Percentiles rank a stretch among this genome's conserved stretches.
Evolutionary conservation across 2,113 vertebrate species (phyloP).

Genomic region (Puntigrus tetrazona): DNA sequence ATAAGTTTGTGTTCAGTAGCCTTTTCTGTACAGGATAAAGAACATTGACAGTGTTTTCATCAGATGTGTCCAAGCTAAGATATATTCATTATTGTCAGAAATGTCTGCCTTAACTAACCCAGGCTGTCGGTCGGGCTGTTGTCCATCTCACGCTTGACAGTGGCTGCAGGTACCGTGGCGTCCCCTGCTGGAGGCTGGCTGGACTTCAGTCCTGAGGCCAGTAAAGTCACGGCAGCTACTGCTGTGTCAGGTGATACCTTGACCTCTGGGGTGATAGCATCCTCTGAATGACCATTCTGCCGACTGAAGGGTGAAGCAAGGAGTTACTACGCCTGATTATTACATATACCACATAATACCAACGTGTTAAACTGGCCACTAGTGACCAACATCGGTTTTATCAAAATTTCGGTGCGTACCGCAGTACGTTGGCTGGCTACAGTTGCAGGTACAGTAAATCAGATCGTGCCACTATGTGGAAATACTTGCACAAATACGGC

Average conservation of each 20-base stretch:
- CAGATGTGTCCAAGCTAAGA: not conserved
- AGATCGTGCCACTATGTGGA: not conserved
- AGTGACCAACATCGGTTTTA: not conserved
- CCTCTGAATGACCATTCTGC: conserved; percentile 57
- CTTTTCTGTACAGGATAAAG: conserved; percentile 58
- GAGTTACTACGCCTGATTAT: not conserved
- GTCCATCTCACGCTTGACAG: conserved; percentile 62
- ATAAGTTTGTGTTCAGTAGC: conserved; percentile 53
- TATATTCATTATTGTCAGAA: not conserved
- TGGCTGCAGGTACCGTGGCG: conserved; percentile 5
- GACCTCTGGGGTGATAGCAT: conserved; percentile 52
- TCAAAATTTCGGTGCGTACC: not conserved
- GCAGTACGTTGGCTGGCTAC: not conserved
- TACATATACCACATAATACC: not conserved
- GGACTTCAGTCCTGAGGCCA: conserved; percentile 41
- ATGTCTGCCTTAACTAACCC: conserved; percentile 6
- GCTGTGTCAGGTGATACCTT: conserved; percentile 65
- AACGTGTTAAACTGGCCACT: not conserved
- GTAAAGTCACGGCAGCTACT: conserved; percentile 44
- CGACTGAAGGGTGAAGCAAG: conserved; percentile 47
- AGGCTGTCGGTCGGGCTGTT: conserved; percentile 54
- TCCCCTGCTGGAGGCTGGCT: conserved; percentile 59
- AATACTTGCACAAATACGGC: not conserved
- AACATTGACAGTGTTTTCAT: not conserved
- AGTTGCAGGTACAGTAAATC: not conserved